A percentile compares a stretch with the other conserved stretches of the same genome.
These are phyloP conservation scores for Nycticryphes semicollaris DNA, from an alignment of 2,113 vertebrate genomes.

Conservation along the genomic window DNA sequence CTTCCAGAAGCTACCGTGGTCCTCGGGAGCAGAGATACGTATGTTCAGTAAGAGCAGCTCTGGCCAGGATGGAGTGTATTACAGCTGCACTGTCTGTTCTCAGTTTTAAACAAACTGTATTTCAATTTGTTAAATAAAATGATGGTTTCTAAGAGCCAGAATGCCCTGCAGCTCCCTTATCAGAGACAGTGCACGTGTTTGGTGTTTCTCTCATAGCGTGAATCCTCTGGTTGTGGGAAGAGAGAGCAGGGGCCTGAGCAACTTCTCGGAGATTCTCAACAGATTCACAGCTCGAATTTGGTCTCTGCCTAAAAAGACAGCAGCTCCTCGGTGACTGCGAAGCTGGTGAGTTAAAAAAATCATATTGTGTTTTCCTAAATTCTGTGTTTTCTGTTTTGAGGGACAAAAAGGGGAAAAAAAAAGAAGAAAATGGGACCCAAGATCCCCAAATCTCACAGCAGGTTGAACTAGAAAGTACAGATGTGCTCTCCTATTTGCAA, in stretches of 20 bases:
- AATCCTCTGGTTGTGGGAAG: not conserved
- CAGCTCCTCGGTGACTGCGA: slow-evolving; percentile 5
- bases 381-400: not conserved
- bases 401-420: not conserved
- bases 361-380: not conserved
- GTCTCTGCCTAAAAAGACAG: not conserved
- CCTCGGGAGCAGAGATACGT: not conserved
- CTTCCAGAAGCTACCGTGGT: not conserved
- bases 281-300: not conserved
- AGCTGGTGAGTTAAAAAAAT: not conserved
- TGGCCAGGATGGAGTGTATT: not conserved
- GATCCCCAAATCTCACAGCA: not conserved
- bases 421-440: not conserved
- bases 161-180: slow-evolving; percentile 23
- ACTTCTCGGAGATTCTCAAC: not conserved
- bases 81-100: slow-evolving; percentile 60
- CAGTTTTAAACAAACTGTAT: slow-evolving; percentile 76
- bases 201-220: not conserved
- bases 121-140: slow-evolving; percentile 76
- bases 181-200: not conserved
- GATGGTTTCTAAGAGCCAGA: slow-evolving; percentile 74
- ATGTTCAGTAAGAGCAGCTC: not conserved
- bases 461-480: not conserved
- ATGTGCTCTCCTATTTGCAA: not conserved
- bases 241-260: not conserved